Conservation (phyloP, 2,888 invertebrate species). For the Cerastis rubricosa region DNA sequence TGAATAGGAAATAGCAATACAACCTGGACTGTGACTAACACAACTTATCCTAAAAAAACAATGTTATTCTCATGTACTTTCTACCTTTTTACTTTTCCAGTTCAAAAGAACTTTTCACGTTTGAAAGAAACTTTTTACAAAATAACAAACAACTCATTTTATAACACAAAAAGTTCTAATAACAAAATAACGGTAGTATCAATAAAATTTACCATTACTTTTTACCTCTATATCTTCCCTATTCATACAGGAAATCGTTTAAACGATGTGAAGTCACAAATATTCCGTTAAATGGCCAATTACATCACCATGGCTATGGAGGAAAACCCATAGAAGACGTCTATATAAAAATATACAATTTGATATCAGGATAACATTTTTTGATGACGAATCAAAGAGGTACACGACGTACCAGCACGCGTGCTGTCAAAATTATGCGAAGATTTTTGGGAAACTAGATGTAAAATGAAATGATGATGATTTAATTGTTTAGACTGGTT, state of each 20-base stretch:
- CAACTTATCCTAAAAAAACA: too few species aligned
- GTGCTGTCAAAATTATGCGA: neutral
- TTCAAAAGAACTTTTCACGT: neutral
- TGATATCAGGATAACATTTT: conserved; percentile 23
- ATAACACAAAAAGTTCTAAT: neutral
- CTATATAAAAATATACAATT: conserved; percentile 17
- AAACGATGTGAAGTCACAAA: conserved; percentile 39
- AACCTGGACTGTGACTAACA: neutral
- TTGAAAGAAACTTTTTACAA: neutral
- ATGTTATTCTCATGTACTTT: too few species aligned
- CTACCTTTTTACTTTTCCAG: too few species aligned
- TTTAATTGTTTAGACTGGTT: conserved; percentile 5
- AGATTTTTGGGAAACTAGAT: neutral
- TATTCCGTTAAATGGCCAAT: conserved; percentile 49
- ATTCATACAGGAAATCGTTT: conserved; percentile 38
- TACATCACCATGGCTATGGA: conserved; percentile 55
- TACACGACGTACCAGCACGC: neutral
- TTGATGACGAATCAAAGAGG: conserved; percentile 3
- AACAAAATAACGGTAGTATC: neutral
- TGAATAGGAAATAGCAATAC: neutral
- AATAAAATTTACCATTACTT: conserved; percentile 17
- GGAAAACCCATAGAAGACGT: conserved; percentile 37
- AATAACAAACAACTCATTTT: conserved; percentile 5
- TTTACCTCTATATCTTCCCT: conserved; percentile 4
- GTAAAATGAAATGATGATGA: neutral